phyloP scores from a whole-genome alignment of 2,113 vertebrate species.

The Myocastor coypus region DNA sequence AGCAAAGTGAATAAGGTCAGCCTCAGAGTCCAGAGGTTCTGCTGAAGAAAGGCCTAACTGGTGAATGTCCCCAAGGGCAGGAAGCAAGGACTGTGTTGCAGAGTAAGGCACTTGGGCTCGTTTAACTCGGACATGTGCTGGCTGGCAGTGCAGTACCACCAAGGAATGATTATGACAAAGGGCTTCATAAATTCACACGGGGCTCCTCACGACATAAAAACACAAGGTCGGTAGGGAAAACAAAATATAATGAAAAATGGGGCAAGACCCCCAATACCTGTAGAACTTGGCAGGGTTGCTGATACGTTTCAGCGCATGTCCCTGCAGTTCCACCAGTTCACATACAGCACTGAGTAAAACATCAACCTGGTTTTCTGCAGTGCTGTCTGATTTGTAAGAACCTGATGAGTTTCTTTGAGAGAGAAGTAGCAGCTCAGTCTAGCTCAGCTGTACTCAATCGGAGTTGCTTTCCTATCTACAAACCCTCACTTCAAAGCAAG shows the following conservation, averaged over 20 bases:
- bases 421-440: constrained; percentile 92
- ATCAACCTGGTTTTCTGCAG: constrained; percentile 87
- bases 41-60: neutral
- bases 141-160: neutral
- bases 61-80: neutral
- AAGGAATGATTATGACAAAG: neutral
- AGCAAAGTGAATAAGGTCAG: neutral
- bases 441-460: constrained; percentile 94
- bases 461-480: constrained; percentile 94
- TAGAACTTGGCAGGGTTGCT: neutral
- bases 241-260: neutral
- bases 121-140: neutral
- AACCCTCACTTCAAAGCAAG: constrained; percentile 99
- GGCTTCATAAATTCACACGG: neutral
- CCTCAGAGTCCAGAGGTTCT: neutral
- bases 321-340: constrained; percentile 47
- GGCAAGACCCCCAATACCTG: neutral
- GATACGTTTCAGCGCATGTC: constrained; percentile 4
- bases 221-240: neutral
- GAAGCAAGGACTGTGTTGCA: neutral
- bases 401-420: constrained; percentile 92
- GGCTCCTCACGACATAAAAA: neutral
- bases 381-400: constrained; percentile 89
- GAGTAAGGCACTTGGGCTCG: neutral
- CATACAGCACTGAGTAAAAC: constrained; percentile 85